A percentile compares a stretch with the other conserved stretches of the same genome.
Evolutionary conservation across 2,113 vertebrate genomes (phyloP).

Genomic region (Corythoichthys haematopterus): DNA sequence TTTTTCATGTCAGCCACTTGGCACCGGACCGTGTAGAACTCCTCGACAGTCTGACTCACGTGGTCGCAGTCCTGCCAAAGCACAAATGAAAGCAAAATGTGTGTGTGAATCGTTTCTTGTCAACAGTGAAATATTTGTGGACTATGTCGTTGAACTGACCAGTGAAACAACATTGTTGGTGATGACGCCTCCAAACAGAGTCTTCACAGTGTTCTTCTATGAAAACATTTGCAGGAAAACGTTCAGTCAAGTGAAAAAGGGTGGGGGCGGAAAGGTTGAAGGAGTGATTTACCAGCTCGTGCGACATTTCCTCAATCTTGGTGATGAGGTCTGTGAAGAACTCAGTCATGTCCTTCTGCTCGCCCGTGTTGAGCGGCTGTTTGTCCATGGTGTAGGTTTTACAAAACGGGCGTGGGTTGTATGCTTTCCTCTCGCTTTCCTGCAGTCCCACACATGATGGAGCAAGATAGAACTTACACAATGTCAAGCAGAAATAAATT

Average conservation of each 20-base stretch:
- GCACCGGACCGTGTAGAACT: slow-evolving; percentile 97
- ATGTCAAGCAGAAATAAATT: too few relatives aligned
- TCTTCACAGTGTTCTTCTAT: slow-evolving; percentile 99
- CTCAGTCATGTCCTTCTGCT: slow-evolving; percentile 99
- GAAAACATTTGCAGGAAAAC: slow-evolving; percentile 26
- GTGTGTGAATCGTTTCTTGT: neutral
- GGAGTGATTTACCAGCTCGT: slow-evolving; percentile 80
- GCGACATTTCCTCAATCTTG: slow-evolving; percentile 99
- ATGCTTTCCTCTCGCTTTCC: slow-evolving; percentile 98
- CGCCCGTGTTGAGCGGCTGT: slow-evolving; percentile 95
- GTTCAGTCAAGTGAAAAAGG: neutral
- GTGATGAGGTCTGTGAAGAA: slow-evolving; percentile 99
- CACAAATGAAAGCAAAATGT: neutral
- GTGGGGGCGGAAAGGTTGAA: neutral
- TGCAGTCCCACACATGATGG: slow-evolving; percentile 32
- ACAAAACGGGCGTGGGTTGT: slow-evolving; percentile 96
- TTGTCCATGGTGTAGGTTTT: slow-evolving; percentile 99
- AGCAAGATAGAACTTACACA: too few relatives aligned
- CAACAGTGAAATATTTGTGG: neutral
- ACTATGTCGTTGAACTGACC: slow-evolving; percentile 71
- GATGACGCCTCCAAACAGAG: slow-evolving; percentile 95
- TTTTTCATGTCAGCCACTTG: slow-evolving; percentile 99
- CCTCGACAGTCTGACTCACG: slow-evolving; percentile 97
- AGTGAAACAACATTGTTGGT: slow-evolving; percentile 98
- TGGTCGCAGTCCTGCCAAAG: slow-evolving; percentile 90